Conservation (phyloP, 2,113 vertebrate species). For the Hucho hucho region DNA sequence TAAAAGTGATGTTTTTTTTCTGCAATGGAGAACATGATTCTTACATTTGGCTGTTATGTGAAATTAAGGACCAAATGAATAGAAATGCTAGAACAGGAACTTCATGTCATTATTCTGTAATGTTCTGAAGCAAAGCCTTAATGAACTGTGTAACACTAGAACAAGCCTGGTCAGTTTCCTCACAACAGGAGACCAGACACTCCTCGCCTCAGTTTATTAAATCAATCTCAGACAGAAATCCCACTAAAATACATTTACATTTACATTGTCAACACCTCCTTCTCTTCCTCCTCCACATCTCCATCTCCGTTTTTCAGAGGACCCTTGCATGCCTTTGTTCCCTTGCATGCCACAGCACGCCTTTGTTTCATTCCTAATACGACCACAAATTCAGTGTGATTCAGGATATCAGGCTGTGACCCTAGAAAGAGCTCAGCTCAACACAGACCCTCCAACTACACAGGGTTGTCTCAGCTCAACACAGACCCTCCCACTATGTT, state of each 20-base stretch:
- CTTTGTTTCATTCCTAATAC: no score
- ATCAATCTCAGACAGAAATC: background rate
- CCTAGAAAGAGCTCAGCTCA: conserved; percentile 43
- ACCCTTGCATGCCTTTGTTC: no score
- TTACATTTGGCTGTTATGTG: background rate
- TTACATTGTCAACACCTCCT: background rate
- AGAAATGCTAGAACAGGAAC: conserved; percentile 26
- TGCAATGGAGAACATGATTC: background rate
- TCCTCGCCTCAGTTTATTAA: no score
- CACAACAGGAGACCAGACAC: no score
- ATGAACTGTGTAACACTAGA: no score
- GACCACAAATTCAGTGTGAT: conserved; percentile 51
- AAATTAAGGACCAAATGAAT: conserved; percentile 12
- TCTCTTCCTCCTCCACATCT: background rate
- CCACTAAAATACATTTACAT: background rate
- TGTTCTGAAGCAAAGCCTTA: conserved; percentile 7
- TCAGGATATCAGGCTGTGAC: conserved; percentile 55
- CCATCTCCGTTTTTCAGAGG: background rate
- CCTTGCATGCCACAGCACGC: no score
- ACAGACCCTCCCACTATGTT: no score
- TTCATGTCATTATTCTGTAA: conserved; percentile 35
- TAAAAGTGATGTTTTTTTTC: background rate
- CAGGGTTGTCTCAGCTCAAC: no score
- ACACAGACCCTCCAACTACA: background rate
- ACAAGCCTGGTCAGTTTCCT: no score